Percentiles rank a stretch among this genome's conserved stretches.
Evolutionary conservation across 2,113 vertebrate species (phyloP).

Genomic region (Tautogolabrus adspersus): DNA sequence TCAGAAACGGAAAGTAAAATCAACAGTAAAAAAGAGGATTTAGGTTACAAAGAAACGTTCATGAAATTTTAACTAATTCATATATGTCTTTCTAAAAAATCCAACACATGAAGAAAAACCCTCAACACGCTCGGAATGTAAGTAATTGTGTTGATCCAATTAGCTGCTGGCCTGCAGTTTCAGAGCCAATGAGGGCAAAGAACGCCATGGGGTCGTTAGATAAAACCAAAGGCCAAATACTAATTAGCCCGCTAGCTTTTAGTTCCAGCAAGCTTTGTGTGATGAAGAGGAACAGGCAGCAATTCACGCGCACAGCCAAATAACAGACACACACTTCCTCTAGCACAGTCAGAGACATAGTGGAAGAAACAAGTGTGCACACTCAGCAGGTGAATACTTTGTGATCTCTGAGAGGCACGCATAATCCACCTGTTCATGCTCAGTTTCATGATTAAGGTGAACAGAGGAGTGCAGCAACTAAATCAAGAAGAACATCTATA

Average conservation of each 20-base stretch:
- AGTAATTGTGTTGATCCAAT: constrained; percentile 76
- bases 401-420: constrained; percentile 39
- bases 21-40: background rate
- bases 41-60: constrained; percentile 2
- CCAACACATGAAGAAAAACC: constrained; percentile 41
- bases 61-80: background rate
- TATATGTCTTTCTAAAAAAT: constrained; percentile 4
- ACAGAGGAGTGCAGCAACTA: constrained; percentile 36
- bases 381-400: constrained; percentile 42
- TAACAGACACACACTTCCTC: constrained; percentile 49
- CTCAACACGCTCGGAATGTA: constrained; percentile 64
- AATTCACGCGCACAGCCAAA: constrained; percentile 25
- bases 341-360: constrained; percentile 21
- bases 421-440: constrained; percentile 57
- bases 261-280: constrained; percentile 54
- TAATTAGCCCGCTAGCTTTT: constrained; percentile 69
- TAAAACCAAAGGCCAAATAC: constrained; percentile 65
- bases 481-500: constrained; percentile 51
- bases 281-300: constrained; percentile 47
- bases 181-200: constrained; percentile 63
- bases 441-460: constrained; percentile 52
- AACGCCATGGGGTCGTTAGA: constrained; percentile 63
- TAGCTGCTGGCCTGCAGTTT: constrained; percentile 65
- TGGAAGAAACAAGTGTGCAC: constrained; percentile 24
- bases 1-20: background rate